Evolutionary conservation across 2,888 invertebrate genomes (phyloP), one percentile per base, ranked within the genome.

Genomic region (Monopis laevigella): DNA sequence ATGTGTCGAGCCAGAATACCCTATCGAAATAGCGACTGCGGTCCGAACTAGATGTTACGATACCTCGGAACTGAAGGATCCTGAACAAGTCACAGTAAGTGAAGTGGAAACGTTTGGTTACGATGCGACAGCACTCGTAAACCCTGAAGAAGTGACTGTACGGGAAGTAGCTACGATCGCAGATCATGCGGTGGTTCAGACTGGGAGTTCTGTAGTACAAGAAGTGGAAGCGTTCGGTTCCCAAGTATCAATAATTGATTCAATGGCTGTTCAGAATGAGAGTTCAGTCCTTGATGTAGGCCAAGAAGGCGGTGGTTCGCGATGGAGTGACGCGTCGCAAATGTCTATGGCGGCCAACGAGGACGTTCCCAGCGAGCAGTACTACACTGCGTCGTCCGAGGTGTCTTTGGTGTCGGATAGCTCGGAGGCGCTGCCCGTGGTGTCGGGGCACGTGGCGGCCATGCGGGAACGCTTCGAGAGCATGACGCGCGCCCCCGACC

Each of bases 381-480:
- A 77, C 51, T 75, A 70, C 51, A 73, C 77, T 2, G 78, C 77
- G 1, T 77, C 74, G 0, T 77, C 77, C 1, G 78, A 78, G 45
- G 66, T 69, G 11, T 73, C 72, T 1, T 50, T 75, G 3, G 46
- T 67, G 2, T 74, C 77, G 1, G 77, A 75, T 28, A 43, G 55
- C 28, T 75, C 73, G 29, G 43, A 55, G 26, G 75, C 73, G 34
- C 34, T 54, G 14, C 56, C 61, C 11, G 72, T 72, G 45, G 61
- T 71, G 41, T 69, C 80, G 0, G 82, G 82, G 1, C 82, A 81
- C 55, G 82, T 82, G 54, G 82, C 82, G 6, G 82, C 82, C 11
- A 81, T 82, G 81, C 51, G 81, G 10, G 80, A 81, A 48, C 54
- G 75, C 7, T 82, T 81, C 55, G 82, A 82, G 51, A 81, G 70